A percentile compares a stretch with the other conserved stretches of the same genome.
These are phyloP conservation scores for Cerceris ruficornis DNA, from an alignment of 2,888 invertebrate genomes.

Conservation along the genomic window DNA sequence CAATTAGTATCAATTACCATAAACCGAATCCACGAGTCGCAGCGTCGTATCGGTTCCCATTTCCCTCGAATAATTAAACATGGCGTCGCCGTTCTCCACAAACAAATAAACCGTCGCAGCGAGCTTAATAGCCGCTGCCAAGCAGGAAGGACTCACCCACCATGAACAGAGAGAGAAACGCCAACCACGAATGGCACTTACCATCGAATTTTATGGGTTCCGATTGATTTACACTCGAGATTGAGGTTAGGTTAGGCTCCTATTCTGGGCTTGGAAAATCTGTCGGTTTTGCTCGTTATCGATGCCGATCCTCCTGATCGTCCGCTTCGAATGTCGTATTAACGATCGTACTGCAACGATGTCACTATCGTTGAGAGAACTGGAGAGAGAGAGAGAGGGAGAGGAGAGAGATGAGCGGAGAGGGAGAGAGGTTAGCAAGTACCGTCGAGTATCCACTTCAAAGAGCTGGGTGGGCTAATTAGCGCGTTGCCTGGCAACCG, in stretches of 20 bases:
- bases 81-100: slow-evolving; percentile 20
- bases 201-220: slow-evolving; percentile 24
- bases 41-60: slow-evolving; percentile 23
- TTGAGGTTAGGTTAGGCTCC: neutral
- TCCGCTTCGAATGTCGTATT: slow-evolving; percentile 45
- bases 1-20: slow-evolving; percentile 41
- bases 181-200: neutral
- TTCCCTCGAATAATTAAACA: slow-evolving; percentile 40
- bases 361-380: slow-evolving; percentile 62
- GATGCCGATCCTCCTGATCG: neutral
- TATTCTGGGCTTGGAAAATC: slow-evolving; percentile 10
- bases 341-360: slow-evolving; percentile 66
- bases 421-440: slow-evolving; percentile 75
- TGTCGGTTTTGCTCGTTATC: slow-evolving; percentile 9
- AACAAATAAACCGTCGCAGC: slow-evolving; percentile 31
- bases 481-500: slow-evolving; percentile 81
- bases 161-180: neutral
- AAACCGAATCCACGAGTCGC: slow-evolving; percentile 17
- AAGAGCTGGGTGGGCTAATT: slow-evolving; percentile 82
- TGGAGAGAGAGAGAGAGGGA: slow-evolving; percentile 45
- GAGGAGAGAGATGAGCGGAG: slow-evolving; percentile 49
- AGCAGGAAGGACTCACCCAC: neutral
- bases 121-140: neutral
- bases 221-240: slow-evolving; percentile 24
- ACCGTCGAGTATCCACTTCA: slow-evolving; percentile 81